phyloP scores from a whole-genome alignment of 2,113 vertebrate species.

The Thymallus thymallus region DNA sequence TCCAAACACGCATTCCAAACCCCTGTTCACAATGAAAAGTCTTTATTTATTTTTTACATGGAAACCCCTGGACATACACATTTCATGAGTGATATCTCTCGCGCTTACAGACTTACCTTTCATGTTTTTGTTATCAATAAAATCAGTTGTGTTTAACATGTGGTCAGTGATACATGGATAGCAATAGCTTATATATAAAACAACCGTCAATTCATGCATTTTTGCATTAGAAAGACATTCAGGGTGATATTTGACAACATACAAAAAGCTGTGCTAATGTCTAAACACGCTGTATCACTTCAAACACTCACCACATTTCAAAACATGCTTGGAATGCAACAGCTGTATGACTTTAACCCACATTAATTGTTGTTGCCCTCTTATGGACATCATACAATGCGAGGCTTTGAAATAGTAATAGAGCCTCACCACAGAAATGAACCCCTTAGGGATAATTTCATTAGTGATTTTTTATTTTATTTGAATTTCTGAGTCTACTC shows the following conservation, averaged over 20 bases:
- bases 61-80: neutral
- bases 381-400: no score
- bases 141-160: neutral
- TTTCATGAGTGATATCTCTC: neutral
- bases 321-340: no score
- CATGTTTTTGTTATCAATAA: neutral
- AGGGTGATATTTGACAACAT: neutral
- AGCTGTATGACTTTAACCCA: no score
- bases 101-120: neutral
- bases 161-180: neutral
- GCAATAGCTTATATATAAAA: no score
- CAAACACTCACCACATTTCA: neutral
- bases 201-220: no score
- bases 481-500: no score
- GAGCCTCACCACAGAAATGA: no score
- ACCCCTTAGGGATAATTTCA: no score
- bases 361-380: no score
- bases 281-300: neutral
- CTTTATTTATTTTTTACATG: neutral
- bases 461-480: no score
- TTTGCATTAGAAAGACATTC: neutral
- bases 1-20: no score
- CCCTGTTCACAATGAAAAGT: constrained; percentile 10
- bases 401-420: no score
- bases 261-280: neutral